Base-by-base conservation (phyloP, 2,797 vertebrate genomes). In the Lepus oiostolus region DNA sequence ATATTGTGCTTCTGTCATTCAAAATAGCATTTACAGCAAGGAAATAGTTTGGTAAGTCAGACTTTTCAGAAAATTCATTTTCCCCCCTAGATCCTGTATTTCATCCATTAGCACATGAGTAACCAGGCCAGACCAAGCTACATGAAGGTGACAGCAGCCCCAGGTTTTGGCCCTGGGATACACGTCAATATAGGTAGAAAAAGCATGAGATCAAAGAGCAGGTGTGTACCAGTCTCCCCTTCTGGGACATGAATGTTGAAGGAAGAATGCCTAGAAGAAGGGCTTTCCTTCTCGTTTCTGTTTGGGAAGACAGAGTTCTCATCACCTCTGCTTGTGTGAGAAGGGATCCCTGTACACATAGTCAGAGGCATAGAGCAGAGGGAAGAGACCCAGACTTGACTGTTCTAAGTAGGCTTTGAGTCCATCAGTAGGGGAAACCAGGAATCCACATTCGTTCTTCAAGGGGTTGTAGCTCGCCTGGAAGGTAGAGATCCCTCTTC, bases 1-100 rank as follows among this genome's bases (percentile, higher is more conserved):
- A 50, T 80, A 72, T 30, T 92, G 91, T 93, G n/a, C 75, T 80
- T 91, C 17, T 89, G 60, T 38, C 6, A 38, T 65, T 95, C 35
- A 68, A 86, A 93, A 65, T 52, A 91, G 74, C 65, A 93, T 83
- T 88, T 72, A 81, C 24, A 85, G 84, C 1, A 60, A 28, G 22
- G 24, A 68, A 30, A n/a, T 30, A 42, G 22, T 82, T 9, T 82
- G 47, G 70, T 28, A 88, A 81, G 22, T 1, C 28, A 72, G 24
- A n/a, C 6, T 77, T 92, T 90, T 38, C 21, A 58, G n/a, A 85
- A 74, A 35, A n/a, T 38, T 58, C 30, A 17, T 11, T 52, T 13
- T 2, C 0, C 7, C 2, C 5, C 8, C 14, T n/a, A 35, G 19
- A 74, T 62, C 32, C 22, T 38, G 0, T 68, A 13, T 79, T 9